phyloP scores from a whole-genome alignment of 2,113 vertebrate genomes.

The Porphyrio hochstetteri region DNA sequence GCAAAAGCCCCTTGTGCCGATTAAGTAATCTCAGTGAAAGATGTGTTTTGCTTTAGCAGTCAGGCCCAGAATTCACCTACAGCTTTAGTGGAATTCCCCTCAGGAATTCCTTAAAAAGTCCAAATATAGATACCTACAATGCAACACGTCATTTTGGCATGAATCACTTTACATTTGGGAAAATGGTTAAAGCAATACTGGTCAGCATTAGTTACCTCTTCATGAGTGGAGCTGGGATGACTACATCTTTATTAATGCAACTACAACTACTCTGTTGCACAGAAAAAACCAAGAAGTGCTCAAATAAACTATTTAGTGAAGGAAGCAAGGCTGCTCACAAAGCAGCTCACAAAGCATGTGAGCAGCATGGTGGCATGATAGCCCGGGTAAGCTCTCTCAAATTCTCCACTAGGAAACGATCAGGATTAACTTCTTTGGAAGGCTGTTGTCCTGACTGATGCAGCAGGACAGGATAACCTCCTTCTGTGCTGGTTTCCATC shows the following conservation, averaged over 20 bases:
- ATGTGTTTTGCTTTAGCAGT: neutral
- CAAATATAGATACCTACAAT: neutral
- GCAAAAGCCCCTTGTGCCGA: neutral
- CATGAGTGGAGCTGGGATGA: neutral
- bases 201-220: neutral
- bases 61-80: neutral
- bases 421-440: neutral
- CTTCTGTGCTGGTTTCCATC: neutral
- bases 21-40: neutral
- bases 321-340: neutral
- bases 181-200: neutral
- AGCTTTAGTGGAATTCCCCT: neutral
- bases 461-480: neutral
- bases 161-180: neutral
- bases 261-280: accelerated
- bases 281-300: neutral
- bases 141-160: neutral
- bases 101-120: neutral
- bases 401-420: neutral
- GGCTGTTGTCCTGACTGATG: neutral
- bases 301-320: no score
- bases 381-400: neutral
- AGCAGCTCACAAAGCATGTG: neutral
- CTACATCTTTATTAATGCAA: neutral
- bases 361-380: neutral